Evolutionary conservation across 2,888 invertebrate species (phyloP), one percentile per base, ranked within the genome.

Genomic region (Sminthurides aquaticus): DNA sequence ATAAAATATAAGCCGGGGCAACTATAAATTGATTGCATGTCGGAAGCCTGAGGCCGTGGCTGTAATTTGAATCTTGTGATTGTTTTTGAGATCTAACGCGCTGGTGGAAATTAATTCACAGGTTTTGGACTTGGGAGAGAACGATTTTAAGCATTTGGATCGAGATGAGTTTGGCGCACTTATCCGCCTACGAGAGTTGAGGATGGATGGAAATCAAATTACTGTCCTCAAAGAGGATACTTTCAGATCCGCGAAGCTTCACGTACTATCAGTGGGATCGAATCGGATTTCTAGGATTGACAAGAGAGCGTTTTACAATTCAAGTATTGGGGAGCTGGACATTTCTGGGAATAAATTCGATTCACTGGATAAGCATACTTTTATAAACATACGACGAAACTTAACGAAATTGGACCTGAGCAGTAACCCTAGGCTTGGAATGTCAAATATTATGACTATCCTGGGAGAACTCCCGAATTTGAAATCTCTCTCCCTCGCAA

Each of bases 201-300:
- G 83, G 72, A 79, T 90, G 69, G 89, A 90, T 75, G 88, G 89
- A 24, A 90, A 90, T 80, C 86, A 87, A 77, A 78, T 90, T 72
- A 83, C 89, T 57, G 87, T 88, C 78, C 82, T 85, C 76, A 85
- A 87, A 75, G 72, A 74, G 49, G 71, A 72, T 22, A 74, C 74
- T 43, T 75, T 75, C 56, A 72, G 74, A 26, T 73, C 73, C 20
- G 60, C 69, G n/a, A 79, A 82, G 64, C 78, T 87, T 64, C 81
- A 79, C 67, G 78, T 79, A 63, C 78, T 87, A 66, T 80, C 84
- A 75, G 79, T 90, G 69, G 85, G 88, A 55, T 83, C 85, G 76
- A 90, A 90, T 78, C 84, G 87, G 57, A 81, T 91, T 70, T 87
- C 86, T 49, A 84, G 88, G 77, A 82, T 91, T 73, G 87, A 88